Conservation (phyloP, 2,888 invertebrate species). For the Saturnia japonica region DNA sequence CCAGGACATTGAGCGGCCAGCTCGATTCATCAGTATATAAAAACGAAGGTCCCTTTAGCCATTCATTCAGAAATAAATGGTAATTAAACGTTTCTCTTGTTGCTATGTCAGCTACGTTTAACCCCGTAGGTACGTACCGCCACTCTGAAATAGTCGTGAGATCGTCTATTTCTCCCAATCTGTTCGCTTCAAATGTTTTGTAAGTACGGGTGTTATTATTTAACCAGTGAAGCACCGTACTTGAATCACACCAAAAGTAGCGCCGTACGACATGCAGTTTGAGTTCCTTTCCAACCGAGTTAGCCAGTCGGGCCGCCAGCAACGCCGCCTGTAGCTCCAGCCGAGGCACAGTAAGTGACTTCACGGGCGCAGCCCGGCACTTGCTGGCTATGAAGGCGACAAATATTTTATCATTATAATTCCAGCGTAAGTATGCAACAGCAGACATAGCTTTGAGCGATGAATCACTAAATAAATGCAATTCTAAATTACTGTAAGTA, state of each 20-base stretch:
- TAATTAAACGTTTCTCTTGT: constrained; percentile 13
- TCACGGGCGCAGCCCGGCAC: constrained; percentile 23
- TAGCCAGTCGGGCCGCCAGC: constrained; percentile 24
- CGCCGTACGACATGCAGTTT: constrained; percentile 6
- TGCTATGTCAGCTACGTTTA: constrained; percentile 30
- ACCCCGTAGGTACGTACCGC: constrained; percentile 36
- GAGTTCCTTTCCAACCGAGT: constrained; percentile 18
- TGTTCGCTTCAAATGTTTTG: constrained; percentile 30
- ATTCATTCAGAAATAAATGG: too few relatives aligned
- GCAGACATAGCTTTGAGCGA: too few relatives aligned
- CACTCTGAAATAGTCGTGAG: constrained; percentile 30
- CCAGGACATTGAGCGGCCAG: too few relatives aligned
- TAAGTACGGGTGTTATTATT: constrained; percentile 28
- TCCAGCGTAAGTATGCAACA: too few relatives aligned
- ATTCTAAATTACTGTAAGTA: too few relatives aligned
- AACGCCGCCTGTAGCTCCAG: constrained; percentile 30
- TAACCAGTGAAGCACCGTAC: constrained; percentile 33
- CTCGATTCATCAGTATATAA: too few relatives aligned
- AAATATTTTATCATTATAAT: background rate
- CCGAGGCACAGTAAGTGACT: constrained; percentile 24
- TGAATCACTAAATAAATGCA: too few relatives aligned
- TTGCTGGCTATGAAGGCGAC: constrained; percentile 23
- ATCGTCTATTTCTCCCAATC: constrained; percentile 36
- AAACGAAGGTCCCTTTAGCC: too few relatives aligned
- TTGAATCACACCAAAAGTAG: constrained; percentile 33